These are phyloP conservation scores for Bombus superbus DNA, from an alignment of 1,140 invertebrate genomes.

Conservation along the genomic window DNA sequence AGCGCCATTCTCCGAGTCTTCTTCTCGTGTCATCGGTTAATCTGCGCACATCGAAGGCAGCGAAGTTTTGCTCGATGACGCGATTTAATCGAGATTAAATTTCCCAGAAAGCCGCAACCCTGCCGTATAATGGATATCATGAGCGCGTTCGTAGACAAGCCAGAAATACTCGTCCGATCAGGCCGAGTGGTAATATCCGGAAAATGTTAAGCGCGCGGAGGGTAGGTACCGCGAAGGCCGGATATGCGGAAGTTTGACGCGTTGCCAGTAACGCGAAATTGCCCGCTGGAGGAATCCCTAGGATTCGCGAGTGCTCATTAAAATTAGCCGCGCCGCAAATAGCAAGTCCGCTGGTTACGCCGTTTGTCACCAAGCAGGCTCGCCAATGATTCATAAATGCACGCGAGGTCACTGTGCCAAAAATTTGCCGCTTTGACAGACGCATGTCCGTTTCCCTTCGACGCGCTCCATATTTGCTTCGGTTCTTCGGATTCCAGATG, in stretches of 20 bases:
- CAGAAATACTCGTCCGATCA: constrained; percentile 23
- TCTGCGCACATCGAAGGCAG: neutral
- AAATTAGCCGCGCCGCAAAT: neutral
- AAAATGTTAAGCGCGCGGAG: constrained; percentile 15
- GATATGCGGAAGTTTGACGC: constrained; percentile 38
- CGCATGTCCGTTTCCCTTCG: neutral
- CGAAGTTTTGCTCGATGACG: neutral
- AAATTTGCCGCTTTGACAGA: neutral
- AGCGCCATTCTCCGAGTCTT: neutral
- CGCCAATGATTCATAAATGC: constrained; percentile 10
- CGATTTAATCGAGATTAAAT: neutral
- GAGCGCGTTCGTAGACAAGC: neutral
- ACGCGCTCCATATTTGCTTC: neutral
- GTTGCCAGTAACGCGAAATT: constrained; percentile 19
- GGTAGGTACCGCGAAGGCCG: constrained; percentile 6
- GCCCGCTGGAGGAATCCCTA: neutral
- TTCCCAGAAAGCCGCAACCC: neutral
- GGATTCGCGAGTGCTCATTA: neutral
- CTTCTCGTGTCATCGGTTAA: neutral
- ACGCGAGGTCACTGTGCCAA: constrained; percentile 1
- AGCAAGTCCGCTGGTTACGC: neutral
- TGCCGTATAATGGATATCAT: neutral
- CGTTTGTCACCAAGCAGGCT: constrained; percentile 9
- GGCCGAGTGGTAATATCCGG: neutral
- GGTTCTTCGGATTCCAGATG: neutral